These are phyloP conservation scores for Gryllus bimaculatus DNA, from an alignment of 1,140 invertebrate genomes.

Conservation along the genomic window DNA sequence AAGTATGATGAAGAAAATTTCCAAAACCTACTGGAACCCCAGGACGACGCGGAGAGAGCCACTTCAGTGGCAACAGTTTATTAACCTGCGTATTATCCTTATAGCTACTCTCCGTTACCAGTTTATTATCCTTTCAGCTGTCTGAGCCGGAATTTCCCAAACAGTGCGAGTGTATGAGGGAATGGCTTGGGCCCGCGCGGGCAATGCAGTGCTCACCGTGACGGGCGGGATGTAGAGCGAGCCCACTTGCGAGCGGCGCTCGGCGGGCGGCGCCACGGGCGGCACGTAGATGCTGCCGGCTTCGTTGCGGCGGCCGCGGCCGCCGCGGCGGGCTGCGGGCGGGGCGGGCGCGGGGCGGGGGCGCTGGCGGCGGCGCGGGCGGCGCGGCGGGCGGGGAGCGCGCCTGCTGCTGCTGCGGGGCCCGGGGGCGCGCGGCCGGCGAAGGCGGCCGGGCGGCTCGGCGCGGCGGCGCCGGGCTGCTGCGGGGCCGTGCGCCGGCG, in stretches of 20 bases:
- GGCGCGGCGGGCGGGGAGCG: slow-evolving; percentile 20
- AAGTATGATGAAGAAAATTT: no score
- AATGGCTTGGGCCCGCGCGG: no score
- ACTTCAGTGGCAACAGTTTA: no score
- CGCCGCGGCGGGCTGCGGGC: slow-evolving; percentile 5
- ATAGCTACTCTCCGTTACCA: no score
- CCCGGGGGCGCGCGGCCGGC: slow-evolving; percentile 17
- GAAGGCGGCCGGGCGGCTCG: not conserved
- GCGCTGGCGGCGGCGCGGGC: not conserved
- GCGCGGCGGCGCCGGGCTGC: slow-evolving; percentile 34
- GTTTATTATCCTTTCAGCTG: no score
- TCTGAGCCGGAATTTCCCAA: no score
- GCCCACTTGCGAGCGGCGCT: slow-evolving; percentile 26
- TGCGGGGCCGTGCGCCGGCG: slow-evolving; percentile 29
- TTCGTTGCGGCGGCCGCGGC: slow-evolving; percentile 22
- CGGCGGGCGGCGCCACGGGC: slow-evolving; percentile 25
- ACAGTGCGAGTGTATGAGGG: no score
- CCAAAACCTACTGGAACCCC: no score
- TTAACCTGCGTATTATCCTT: no score
- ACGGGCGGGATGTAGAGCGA: slow-evolving; percentile 32
- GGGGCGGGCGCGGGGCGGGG: not conserved
- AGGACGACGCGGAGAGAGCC: no score
- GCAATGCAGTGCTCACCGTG: not conserved
- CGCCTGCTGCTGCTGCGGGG: not conserved
- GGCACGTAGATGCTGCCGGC: slow-evolving; percentile 27